Base-by-base conservation (phyloP, 92 coral and sea anemone genomes). In the Umimayanthus kanabou region DNA sequence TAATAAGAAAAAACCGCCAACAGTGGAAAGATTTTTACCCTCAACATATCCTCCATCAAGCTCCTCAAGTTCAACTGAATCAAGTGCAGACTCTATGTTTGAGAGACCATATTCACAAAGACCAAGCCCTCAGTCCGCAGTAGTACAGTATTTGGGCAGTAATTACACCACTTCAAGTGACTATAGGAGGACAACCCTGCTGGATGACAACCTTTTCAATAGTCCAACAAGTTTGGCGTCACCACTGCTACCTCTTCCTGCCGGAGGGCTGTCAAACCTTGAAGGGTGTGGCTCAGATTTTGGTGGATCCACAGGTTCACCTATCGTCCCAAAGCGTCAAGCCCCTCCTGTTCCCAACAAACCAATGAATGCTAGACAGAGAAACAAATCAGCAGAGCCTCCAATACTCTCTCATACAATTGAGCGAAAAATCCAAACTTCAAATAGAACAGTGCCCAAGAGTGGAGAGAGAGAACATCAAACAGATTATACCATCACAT, bases 291-390 rank as follows among this genome's bases (percentile, higher is more conserved):
- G 69, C 39, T 84, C 50, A 18, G 91, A 89, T 53, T 73, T 87
- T 9, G 88, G 80, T 42, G 70, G 79, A 57, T 82, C 85, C 18
- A 85, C 82, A 6, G 88, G 76, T 82, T 88, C 89, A 50, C 88
- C 96, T 6, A 78, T 88, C 18, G 77, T 88, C 67, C 92, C 94
- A 16, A 94, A 88, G 78, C 88, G 95, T 26, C 80, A 82, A 58
- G 93, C 93, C 4, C 93, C 87, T 9, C 87, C 87, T 71, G 29
- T 83, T 45, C 87, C 87, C 30, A 45, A 8, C 45, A 83, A 83
- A 70, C 87, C 66, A 83, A 43, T 57, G 22, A 6, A 28, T 20
- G 6, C 15, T 45, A 43, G 78, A 70, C 66, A 71, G 67, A 83
- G 87, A 49, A 83, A 30, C 37, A 83, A 25, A 43, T 42, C 87